These are phyloP conservation scores for Pentamera pediparva DNA, from an alignment of 53 echinoderm and acorn worm genomes.

Conservation along the genomic window DNA sequence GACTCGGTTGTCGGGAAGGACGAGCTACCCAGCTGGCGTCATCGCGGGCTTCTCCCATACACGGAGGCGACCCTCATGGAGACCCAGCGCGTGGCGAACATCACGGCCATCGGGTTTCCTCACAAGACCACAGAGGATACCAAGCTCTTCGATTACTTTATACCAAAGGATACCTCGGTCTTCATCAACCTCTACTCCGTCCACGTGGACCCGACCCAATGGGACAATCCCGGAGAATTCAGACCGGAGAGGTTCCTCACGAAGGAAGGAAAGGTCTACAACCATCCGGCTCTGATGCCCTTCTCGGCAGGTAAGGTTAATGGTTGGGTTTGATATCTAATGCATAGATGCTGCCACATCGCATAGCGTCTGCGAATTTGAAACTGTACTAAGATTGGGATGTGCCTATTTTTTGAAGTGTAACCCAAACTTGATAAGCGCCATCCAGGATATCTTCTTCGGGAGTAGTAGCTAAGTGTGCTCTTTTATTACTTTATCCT, in stretches of 20 bases:
- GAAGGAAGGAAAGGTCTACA: conserved; percentile 51
- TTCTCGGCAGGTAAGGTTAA: conserved; percentile 99
- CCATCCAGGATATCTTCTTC: too few relatives aligned
- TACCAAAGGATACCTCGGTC: conserved; percentile 88
- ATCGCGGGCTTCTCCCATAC: conserved; percentile 68
- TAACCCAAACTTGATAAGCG: too few relatives aligned
- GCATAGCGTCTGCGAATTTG: too few relatives aligned
- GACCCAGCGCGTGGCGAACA: conserved; percentile 95
- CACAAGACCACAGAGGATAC: conserved; percentile 96
- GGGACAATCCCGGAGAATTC: conserved; percentile 86
- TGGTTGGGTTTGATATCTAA: too few relatives aligned
- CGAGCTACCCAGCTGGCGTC: conserved; percentile 66
- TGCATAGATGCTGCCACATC: too few relatives aligned
- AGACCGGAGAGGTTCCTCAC: conserved; percentile 78
- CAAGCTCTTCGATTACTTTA: conserved; percentile 74
- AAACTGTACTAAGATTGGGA: too few relatives aligned
- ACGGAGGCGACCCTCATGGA: conserved; percentile 98
- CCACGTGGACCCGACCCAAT: conserved; percentile 87
- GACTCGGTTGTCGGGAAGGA: conserved; percentile 63
- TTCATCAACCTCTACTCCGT: conserved; percentile 98
- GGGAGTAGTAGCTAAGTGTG: too few relatives aligned
- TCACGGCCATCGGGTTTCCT: conserved; percentile 95
- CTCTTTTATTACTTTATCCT: too few relatives aligned
- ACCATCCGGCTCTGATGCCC: conserved; percentile 86
- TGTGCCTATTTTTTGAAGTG: too few relatives aligned